Conservation (phyloP, 2,113 vertebrate genomes). For the Sitta europaea region DNA sequence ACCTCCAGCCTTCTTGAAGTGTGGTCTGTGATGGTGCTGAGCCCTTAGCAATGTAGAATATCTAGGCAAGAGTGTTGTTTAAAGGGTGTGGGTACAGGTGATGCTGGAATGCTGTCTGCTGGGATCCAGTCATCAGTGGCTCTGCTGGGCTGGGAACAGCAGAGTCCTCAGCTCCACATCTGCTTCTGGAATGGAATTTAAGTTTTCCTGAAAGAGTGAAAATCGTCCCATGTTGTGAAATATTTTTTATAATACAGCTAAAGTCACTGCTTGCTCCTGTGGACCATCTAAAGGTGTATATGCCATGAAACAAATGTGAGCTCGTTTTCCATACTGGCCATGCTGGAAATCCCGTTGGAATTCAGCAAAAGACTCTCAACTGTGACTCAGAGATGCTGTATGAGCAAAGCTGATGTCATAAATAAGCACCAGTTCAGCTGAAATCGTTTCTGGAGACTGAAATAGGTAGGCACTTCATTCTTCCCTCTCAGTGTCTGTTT, state of each 20-base stretch:
- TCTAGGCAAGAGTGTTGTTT: background rate
- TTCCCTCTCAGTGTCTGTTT: background rate
- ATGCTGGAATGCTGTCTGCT: background rate
- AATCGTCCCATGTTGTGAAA: fast-evolving
- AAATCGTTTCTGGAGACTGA: background rate
- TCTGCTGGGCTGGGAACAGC: background rate
- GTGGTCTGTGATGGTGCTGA: background rate
- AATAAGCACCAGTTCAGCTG: background rate
- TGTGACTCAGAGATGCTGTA: background rate
- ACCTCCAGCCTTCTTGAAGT: background rate
- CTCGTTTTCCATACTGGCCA: background rate
- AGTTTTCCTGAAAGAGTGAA: background rate
- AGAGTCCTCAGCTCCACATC: background rate
- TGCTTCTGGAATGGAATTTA: background rate
- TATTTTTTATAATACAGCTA: background rate
- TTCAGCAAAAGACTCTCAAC: fast-evolving
- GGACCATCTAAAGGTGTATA: background rate
- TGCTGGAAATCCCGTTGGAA: background rate
- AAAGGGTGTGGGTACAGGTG: background rate
- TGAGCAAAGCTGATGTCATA: background rate
- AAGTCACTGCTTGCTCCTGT: background rate
- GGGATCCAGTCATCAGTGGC: fast-evolving
- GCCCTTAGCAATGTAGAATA: background rate
- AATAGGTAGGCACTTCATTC: background rate
- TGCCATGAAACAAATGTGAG: background rate